Conservation (phyloP, 2,888 invertebrate genomes). For the Coelopa pilipes region DNA sequence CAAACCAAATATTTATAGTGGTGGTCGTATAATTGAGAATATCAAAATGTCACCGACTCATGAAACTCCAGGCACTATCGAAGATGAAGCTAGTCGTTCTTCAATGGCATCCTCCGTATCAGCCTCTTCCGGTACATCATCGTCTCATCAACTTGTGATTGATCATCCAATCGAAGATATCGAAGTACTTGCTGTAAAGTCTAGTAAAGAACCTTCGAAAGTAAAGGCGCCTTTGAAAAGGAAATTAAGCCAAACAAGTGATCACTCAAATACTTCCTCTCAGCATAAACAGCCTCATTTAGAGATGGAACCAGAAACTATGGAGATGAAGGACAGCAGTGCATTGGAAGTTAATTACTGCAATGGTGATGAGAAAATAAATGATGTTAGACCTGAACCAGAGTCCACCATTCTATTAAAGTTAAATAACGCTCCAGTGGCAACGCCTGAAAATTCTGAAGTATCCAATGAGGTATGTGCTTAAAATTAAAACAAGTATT, state of each 20-base stretch:
- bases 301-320: slow-evolving; percentile 27
- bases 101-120: slow-evolving; percentile 41
- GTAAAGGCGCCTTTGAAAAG: slow-evolving; percentile 49
- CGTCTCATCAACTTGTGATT: slow-evolving; percentile 63
- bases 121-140: slow-evolving; percentile 55
- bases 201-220: neutral
- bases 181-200: slow-evolving; percentile 29
- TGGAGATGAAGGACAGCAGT: neutral
- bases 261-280: slow-evolving; percentile 41
- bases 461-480: too few relatives aligned
- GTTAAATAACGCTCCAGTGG: too few relatives aligned
- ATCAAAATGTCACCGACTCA: too few relatives aligned
- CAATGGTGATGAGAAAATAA: neutral
- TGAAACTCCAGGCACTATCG: neutral
- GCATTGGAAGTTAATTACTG: neutral
- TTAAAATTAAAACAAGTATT: too few relatives aligned
- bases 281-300: slow-evolving; percentile 47
- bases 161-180: slow-evolving; percentile 60
- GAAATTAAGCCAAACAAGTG: slow-evolving; percentile 48
- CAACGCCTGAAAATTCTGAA: too few relatives aligned
- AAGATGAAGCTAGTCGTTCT: slow-evolving; percentile 38
- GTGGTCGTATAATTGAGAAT: too few relatives aligned
- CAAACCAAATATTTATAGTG: too few relatives aligned
- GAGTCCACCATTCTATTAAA: too few relatives aligned
- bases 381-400: too few relatives aligned